phyloP scores from a whole-genome alignment of 2,113 vertebrate genomes.

The Macrotus californicus region DNA sequence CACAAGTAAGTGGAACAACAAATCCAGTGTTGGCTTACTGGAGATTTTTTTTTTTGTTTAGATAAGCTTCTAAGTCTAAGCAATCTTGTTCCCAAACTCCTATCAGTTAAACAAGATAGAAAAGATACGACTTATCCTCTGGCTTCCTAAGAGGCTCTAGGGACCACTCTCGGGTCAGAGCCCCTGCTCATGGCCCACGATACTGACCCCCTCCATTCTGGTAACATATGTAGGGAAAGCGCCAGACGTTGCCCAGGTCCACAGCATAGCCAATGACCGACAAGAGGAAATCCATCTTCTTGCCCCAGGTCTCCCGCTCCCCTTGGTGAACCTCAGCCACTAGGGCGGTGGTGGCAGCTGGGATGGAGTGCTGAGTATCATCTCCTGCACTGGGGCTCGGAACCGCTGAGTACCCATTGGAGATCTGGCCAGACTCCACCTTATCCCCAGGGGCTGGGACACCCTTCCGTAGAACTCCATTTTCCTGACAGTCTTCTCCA shows the following conservation, averaged over 20 bases:
- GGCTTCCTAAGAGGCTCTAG: neutral
- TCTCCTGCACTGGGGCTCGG: constrained; percentile 80
- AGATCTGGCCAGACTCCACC: constrained; percentile 81
- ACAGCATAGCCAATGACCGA: constrained; percentile 98
- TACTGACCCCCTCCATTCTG: constrained; percentile 98
- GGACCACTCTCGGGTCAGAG: neutral
- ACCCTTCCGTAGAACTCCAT: constrained; percentile 79
- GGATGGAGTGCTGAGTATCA: constrained; percentile 69
- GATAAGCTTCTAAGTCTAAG: neutral
- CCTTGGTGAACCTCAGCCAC: constrained; percentile 74
- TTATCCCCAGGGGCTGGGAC: constrained; percentile 74
- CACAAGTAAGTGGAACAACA: too few species aligned
- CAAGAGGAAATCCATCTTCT: constrained; percentile 98
- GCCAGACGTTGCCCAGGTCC: constrained; percentile 98
- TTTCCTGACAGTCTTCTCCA: constrained; percentile 82
- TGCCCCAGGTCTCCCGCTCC: constrained; percentile 93
- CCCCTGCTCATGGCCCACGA: fast-evolving
- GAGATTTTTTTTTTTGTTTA: neutral
- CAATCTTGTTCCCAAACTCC: neutral
- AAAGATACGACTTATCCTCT: neutral
- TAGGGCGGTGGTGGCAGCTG: constrained; percentile 81
- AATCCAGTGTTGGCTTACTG: neutral
- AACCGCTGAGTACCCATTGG: constrained; percentile 88
- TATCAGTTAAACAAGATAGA: neutral
- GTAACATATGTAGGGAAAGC: constrained; percentile 98